These are phyloP conservation scores for Eulithis prunata DNA, from an alignment of 2,888 invertebrate genomes.

Conservation along the genomic window DNA sequence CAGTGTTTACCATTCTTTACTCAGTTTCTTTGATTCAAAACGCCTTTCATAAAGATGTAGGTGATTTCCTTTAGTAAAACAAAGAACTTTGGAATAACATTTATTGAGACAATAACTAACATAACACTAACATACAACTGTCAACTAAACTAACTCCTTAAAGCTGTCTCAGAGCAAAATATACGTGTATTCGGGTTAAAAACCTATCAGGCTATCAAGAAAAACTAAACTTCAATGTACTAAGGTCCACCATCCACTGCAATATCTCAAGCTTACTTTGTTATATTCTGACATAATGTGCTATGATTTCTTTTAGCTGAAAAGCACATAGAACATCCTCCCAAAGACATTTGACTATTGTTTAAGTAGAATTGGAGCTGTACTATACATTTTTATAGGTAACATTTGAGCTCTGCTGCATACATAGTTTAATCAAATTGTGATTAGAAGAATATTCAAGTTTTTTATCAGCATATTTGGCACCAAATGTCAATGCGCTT, in stretches of 20 bases:
- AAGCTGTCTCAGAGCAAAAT: conserved; percentile 72
- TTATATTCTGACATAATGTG: too few species aligned
- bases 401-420: too few species aligned
- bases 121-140: conserved; percentile 63
- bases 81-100: conserved; percentile 52
- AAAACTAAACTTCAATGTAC: conserved; percentile 3
- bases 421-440: too few species aligned
- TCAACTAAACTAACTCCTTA: conserved; percentile 67
- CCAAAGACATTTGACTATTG: too few species aligned
- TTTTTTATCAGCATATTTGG: background rate
- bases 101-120: conserved; percentile 67
- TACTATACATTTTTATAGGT: too few species aligned
- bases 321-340: too few species aligned
- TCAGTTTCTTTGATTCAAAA: background rate
- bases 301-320: too few species aligned
- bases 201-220: conserved; percentile 9
- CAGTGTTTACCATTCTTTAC: too few species aligned
- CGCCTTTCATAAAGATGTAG: background rate
- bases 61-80: conserved; percentile 33
- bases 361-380: too few species aligned
- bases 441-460: too few species aligned
- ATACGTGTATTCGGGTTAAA: conserved; percentile 59
- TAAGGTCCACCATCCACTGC: conserved; percentile 5
- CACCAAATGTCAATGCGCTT: background rate
- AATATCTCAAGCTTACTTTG: background rate